Evolutionary conservation across 64 coral and sea anemone genomes (phyloP), one percentile per base, ranked within the genome.

Genomic region (Dendronephthya gigantea): DNA sequence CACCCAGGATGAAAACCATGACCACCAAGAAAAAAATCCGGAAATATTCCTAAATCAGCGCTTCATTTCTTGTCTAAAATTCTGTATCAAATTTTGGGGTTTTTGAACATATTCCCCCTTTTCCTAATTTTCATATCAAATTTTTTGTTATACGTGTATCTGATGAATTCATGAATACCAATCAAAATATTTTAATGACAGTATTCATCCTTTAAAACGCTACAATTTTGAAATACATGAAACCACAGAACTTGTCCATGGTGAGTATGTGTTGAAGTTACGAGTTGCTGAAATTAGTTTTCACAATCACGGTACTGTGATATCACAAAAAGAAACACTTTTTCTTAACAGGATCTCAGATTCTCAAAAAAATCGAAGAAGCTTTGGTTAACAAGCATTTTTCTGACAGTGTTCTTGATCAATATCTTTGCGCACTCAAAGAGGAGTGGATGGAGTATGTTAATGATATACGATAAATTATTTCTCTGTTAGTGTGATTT

Each of bases 401-500:
- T 39, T 36, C 72, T 16, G 36, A 79, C 17, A 79, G 72, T 17
- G 72, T 79, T 1, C 19, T 79, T 29, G 72, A 79, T 33, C 72
- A 79, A 79, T 34, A 36, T 1, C 29, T 79, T 15, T 79, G 30
- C 36, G 30, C 72, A 0, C 36, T 79, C 15, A 79, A 79, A 19
- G 72, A 79, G 37, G 72, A 79, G 10, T 79, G 72, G 72, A 79
- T 79, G 72, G 72, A 79, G 72, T 79, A 39, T 28, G 72, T 79
- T 15, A n/a, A 27, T 27, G 6, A n/a, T 62, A 45, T 45, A 45
- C 41, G 4, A 4, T 45, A 45, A 4, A 6, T 45, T 6, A n/a
- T n/a, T n/a, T n/a, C n/a, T n/a, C n/a, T n/a, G n/a, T n/a, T n/a
- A n/a, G n/a, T n/a, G n/a, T n/a, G n/a, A n/a, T n/a, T n/a, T n/a